A percentile compares a stretch with the other conserved stretches of the same genome.
These are phyloP conservation scores for Archilochus colubris DNA, from an alignment of 2,113 vertebrate genomes.

Conservation along the genomic window DNA sequence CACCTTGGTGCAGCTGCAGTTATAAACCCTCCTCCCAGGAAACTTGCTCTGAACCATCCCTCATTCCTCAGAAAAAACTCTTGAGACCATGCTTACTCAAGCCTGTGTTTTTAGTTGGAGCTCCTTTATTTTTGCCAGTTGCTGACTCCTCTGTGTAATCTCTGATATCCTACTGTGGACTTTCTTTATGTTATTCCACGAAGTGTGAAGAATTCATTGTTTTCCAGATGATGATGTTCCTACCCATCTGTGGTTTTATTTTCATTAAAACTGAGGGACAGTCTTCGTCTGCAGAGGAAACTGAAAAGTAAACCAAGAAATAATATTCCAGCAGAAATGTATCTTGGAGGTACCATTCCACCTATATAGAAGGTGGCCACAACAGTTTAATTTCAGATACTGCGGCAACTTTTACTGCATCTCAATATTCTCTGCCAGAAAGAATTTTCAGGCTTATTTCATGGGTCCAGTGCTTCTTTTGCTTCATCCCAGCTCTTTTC, in stretches of 20 bases:
- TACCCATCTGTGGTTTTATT: constrained; percentile 47
- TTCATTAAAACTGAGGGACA: constrained; percentile 32
- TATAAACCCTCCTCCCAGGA: neutral
- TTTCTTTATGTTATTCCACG: constrained; percentile 16
- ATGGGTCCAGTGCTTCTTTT: neutral
- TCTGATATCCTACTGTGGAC: neutral
- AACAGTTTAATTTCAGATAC: neutral
- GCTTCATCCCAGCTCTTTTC: neutral
- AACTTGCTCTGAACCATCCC: neutral
- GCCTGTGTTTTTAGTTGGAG: neutral
- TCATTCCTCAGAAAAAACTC: neutral
- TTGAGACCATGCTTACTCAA: neutral
- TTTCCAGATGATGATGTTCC: constrained; percentile 34
- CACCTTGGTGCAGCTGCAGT: neutral
- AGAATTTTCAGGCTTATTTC: neutral
- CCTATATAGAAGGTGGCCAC: neutral
- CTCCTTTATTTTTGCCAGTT: neutral
- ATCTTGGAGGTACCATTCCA: neutral
- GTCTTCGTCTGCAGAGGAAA: neutral
- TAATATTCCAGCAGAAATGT: constrained; percentile 8
- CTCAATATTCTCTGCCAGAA: neutral
- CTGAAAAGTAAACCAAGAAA: constrained; percentile 34
- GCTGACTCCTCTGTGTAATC: neutral
- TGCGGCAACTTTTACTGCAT: neutral
- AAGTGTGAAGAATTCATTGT: constrained; percentile 55